Conservation (phyloP, 2,888 invertebrate genomes). For the Dicyrtomina minuta region DNA sequence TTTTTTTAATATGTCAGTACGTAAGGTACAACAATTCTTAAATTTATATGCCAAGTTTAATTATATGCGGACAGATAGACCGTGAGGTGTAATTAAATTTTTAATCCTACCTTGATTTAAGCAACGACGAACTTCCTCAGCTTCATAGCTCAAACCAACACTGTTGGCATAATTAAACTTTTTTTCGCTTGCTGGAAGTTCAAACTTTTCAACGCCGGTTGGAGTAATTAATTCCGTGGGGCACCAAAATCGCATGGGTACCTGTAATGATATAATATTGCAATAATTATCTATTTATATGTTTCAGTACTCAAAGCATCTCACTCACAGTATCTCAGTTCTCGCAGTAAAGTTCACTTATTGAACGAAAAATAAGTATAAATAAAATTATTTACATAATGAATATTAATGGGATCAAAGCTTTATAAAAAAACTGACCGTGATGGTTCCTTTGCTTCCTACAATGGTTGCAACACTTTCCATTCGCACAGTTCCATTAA, state of each 20-base stretch:
- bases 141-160: conserved; percentile 74
- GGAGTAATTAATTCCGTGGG: conserved; percentile 70
- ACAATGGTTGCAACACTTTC: conserved; percentile 67
- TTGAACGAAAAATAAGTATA: too few species aligned
- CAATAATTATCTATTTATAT: neutral
- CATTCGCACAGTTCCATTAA: conserved; percentile 57
- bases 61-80: too few species aligned
- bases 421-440: conserved; percentile 60
- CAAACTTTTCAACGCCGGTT: conserved; percentile 65
- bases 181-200: conserved; percentile 66
- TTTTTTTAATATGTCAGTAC: too few species aligned
- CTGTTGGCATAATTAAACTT: conserved; percentile 69
- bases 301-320: neutral
- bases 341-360: too few species aligned
- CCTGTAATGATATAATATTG: conserved; percentile 59
- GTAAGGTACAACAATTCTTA: too few species aligned
- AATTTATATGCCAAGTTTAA: too few species aligned
- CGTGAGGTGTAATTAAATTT: too few species aligned
- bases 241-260: conserved; percentile 69
- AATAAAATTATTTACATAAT: too few species aligned
- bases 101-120: conserved; percentile 56
- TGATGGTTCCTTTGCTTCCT: conserved; percentile 70
- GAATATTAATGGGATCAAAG: too few species aligned
- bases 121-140: conserved; percentile 73
- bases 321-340: too few species aligned